Percentiles rank a stretch among this genome's conserved stretches.
phyloP scores from a whole-genome alignment of 2,888 invertebrate species.

The Alviniconcha strummeri region DNA sequence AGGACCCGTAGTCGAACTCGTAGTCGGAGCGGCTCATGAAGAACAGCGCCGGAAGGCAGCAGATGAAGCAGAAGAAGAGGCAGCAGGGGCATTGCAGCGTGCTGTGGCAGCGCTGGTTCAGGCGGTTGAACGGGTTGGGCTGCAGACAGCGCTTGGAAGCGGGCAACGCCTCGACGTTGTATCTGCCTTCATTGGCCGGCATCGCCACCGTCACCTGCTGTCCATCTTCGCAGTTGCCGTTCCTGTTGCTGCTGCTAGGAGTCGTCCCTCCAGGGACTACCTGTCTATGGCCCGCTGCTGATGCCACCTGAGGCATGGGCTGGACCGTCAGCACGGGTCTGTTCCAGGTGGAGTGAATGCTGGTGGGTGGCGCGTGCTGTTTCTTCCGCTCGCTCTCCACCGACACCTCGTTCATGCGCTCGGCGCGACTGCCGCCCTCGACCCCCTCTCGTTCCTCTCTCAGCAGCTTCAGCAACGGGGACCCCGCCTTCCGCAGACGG shows the following conservation, averaged over 20 bases:
- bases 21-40: constrained; percentile 54
- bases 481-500: neutral
- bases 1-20: constrained; percentile 50
- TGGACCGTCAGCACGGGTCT: constrained; percentile 12
- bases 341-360: too few species aligned
- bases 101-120: constrained; percentile 54
- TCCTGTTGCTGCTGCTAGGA: neutral
- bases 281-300: too few species aligned
- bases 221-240: neutral
- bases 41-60: constrained; percentile 56
- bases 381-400: too few species aligned
- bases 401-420: too few species aligned
- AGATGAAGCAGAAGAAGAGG: constrained; percentile 58
- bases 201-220: neutral
- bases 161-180: neutral
- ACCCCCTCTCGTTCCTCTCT: neutral
- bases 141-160: constrained; percentile 17
- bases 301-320: neutral
- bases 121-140: constrained; percentile 54
- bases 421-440: too few species aligned
- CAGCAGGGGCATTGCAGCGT: constrained; percentile 56
- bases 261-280: too few species aligned
- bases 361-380: too few species aligned
- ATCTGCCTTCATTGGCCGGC: neutral
- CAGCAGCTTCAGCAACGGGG: constrained; percentile 19